Evolutionary conservation across 2,888 invertebrate genomes (phyloP), one percentile per base, ranked within the genome.

Genomic region (Perithous albicinctus): DNA sequence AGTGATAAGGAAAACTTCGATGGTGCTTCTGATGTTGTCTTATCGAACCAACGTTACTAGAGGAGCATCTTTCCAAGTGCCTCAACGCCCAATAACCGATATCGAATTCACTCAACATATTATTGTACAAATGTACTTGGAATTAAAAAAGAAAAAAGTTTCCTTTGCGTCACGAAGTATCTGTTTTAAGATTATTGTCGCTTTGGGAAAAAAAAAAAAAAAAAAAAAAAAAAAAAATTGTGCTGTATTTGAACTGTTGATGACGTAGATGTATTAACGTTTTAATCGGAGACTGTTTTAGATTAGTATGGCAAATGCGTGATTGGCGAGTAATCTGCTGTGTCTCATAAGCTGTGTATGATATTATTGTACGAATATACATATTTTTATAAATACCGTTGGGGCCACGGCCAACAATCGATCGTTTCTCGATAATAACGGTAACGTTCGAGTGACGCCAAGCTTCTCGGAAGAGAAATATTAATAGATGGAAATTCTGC

Each of bases 351-450:
- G 32, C 35, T 51, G 32, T 67, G 43, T 29, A 43, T 35, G 64
- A 64, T 64, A 64, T 15, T 66, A 66, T 66, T 46, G 69, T 69
- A 69, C 69, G 69, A 51, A 69, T 54, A 69, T 54, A 23, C 51
- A 54, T 69, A 69, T 69, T 69, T 69, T 59, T 59, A 54, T 51
- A 66, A 48, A 38, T 51, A 48, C 51, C 51, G 48, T 51, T 67
- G 48, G 48, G 35, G 43, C 54, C 54, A 56, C 54, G 29, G 12
- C 54, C 54, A 56, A 56, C 54, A 6, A 56, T 56, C 54, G 54
- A 29, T 56, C 29, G 32, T n/a, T 32, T 32, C 32, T 59, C 32
- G 59, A 59, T 59, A n/a, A 38, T 23, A 51, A 26, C 51, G 54
- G 48, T 32, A 69, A 23, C 35, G 51, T 20, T 67, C 67, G 67